Evolutionary conservation across 2,113 vertebrate species (phyloP).

Genomic region (Columba livia): DNA sequence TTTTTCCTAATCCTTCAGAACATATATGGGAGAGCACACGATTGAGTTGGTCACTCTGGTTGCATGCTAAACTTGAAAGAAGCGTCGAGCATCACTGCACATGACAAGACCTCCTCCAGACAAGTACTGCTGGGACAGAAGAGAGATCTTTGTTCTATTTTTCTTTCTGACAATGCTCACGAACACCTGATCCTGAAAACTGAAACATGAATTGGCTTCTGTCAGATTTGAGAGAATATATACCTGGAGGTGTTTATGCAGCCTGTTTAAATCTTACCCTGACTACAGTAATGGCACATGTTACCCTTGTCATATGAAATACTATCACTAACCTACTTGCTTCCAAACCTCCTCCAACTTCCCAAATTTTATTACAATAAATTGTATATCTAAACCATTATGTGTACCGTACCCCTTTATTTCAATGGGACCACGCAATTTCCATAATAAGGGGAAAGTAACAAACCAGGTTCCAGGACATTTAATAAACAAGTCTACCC

Average conservation of each 20-base stretch:
- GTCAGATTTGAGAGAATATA: background rate
- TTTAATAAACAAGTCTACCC: background rate
- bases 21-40: rapidly evolving
- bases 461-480: background rate
- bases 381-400: background rate
- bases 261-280: background rate
- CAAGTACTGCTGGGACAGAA: background rate
- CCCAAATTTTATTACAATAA: background rate
- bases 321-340: background rate
- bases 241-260: background rate
- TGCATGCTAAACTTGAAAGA: background rate
- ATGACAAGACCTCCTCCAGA: background rate
- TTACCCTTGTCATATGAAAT: background rate
- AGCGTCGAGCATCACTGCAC: background rate
- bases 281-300: background rate
- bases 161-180: background rate
- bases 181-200: background rate
- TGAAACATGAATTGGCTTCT: background rate
- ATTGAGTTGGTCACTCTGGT: background rate
- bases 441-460: background rate
- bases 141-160: background rate
- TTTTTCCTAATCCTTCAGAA: background rate
- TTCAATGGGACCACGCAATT: background rate
- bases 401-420: background rate
- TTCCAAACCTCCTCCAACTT: background rate